Evolutionary conservation across 2,888 invertebrate genomes (phyloP).

Genomic region (Tribolium freemani): DNA sequence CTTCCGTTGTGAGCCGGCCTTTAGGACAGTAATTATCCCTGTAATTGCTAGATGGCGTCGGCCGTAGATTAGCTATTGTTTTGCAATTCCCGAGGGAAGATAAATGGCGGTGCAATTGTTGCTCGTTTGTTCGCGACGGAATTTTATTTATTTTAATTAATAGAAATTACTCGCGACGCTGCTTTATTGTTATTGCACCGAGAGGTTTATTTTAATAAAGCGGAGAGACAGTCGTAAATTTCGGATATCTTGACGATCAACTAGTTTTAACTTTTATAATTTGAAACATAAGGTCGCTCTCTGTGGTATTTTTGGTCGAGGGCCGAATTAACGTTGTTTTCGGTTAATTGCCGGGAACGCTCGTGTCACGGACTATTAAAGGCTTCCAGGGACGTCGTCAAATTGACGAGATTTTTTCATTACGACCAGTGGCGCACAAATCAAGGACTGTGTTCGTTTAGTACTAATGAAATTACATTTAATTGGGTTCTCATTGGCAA

Average conservation of each 20-base stretch:
- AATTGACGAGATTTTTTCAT: neutral
- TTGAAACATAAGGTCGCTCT: conserved; percentile 37
- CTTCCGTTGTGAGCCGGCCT: conserved; percentile 46
- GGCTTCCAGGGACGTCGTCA: neutral
- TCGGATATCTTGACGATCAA: conserved; percentile 23
- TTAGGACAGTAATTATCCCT: conserved; percentile 64
- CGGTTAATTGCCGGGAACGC: conserved; percentile 36
- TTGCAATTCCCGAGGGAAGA: conserved; percentile 65
- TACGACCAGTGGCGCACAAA: neutral
- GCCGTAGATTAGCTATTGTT: conserved; percentile 67
- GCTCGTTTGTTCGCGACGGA: conserved; percentile 59
- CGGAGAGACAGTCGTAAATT: conserved; percentile 31
- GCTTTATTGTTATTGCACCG: neutral
- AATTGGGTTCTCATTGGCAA: too few species aligned
- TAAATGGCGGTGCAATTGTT: conserved; percentile 67
- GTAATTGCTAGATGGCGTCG: conserved; percentile 67
- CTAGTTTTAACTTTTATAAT: conserved; percentile 37
- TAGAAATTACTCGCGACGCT: conserved; percentile 45
- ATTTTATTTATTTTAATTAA: conserved; percentile 51
- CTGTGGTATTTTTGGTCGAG: conserved; percentile 26
- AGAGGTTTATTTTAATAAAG: conserved; percentile 21
- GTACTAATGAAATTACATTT: too few species aligned
- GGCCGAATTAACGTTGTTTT: conserved; percentile 33
- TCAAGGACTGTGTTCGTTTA: too few species aligned
- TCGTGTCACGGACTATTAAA: conserved; percentile 35